A percentile compares a stretch with the other conserved stretches of the same genome.
These are phyloP conservation scores for Sebastes iracundus DNA, from an alignment of 2,797 vertebrate species.

Conservation along the genomic window DNA sequence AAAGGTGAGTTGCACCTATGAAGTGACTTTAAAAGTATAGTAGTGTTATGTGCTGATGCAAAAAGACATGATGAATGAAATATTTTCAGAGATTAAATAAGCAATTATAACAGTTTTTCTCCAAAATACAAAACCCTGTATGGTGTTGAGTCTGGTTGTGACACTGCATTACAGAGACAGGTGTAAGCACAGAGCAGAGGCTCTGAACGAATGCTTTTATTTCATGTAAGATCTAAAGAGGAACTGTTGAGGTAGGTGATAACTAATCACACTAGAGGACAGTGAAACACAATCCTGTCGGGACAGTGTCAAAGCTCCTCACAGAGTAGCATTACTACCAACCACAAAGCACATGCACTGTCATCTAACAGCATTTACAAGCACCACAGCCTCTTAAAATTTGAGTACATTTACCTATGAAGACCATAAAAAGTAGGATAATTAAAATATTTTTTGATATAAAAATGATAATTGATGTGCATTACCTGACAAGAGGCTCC, in stretches of 20 bases:
- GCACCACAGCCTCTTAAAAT: background rate
- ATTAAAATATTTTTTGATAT: background rate
- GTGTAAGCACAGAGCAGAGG: slow-evolving; percentile 14
- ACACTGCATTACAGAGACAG: background rate
- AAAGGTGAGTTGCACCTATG: background rate
- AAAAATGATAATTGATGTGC: background rate
- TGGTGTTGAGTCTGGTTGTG: background rate
- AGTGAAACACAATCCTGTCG: slow-evolving; percentile 59
- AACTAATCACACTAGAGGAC: slow-evolving; percentile 53
- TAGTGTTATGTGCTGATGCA: background rate
- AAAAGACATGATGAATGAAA: background rate
- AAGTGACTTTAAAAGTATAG: background rate
- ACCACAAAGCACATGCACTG: slow-evolving; percentile 12
- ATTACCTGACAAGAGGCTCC: slow-evolving; percentile 63
- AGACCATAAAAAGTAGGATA: background rate
- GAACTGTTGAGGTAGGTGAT: slow-evolving; percentile 39
- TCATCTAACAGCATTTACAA: slow-evolving; percentile 3
- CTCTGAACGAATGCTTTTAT: slow-evolving; percentile 13
- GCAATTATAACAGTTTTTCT: background rate
- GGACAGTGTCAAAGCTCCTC: slow-evolving; percentile 5
- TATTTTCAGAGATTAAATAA: background rate
- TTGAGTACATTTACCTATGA: background rate
- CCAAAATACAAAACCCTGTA: fast-evolving
- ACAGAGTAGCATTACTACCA: slow-evolving; percentile 22
- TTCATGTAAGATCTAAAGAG: slow-evolving; percentile 34